Evolutionary conservation across 2,888 invertebrate species (phyloP), one percentile per base, ranked within the genome.

Genomic region (Orchesellides sinensis): DNA sequence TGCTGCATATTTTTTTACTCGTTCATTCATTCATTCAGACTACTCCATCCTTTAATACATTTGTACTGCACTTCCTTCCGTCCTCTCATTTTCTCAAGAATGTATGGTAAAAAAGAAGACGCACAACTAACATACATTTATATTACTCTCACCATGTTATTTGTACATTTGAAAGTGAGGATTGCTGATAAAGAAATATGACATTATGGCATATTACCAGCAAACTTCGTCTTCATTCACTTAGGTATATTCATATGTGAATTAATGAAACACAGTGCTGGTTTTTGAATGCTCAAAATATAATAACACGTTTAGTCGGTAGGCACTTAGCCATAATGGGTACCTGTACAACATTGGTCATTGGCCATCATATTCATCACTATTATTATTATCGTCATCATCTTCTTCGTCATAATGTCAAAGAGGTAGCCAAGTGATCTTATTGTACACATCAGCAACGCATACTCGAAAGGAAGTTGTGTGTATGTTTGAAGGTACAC

Each of bases 41-140:
- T n/a, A n/a, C n/a, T n/a, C n/a, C n/a, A n/a, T n/a, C n/a, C n/a
- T 54, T 47, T 21, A 14, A 54, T n/a, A 45, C 65, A 21, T 27
- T 17, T 19, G 45, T 61, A 6, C n/a, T 45, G 32, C 17, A 47
- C 77, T 72, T 72, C 56, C 77, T 83, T 82, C 74, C 81, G 49
- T 69, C 70, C 54, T 49, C 35, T 73, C 74, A 69, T 63, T 75
- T 56, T 78, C 83, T 83, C 83, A 74, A 54, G 69, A 73, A 45
- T 73, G 61, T 66, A n/a, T n/a, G n/a, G n/a, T n/a, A 45, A 65
- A 40, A 69, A 54, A 47, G 32, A 54, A 54, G 66, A 35, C 29
- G 45, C 23, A 17, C 32, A 40, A 66, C 66, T 66, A 25, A 47
- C 45, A 25, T 47, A n/a, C 45, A 72, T 72, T 72, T 40, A 29